Evolutionary conservation across 2,888 invertebrate species (phyloP), one percentile per base, ranked within the genome.

Genomic region (Buathra laborator): DNA sequence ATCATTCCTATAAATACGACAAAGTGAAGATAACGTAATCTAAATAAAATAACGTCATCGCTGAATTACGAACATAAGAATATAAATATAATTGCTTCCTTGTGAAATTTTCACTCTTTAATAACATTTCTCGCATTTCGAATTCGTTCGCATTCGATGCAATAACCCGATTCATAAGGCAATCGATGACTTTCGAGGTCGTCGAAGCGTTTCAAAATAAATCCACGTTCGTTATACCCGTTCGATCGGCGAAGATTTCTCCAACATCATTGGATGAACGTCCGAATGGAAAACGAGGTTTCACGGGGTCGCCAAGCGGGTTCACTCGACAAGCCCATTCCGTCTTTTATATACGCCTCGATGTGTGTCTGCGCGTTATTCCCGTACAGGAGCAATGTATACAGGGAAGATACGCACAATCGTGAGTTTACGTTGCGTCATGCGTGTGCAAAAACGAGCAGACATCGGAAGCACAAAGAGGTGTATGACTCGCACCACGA

Each of bases 211-310:
- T 59, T 53, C 44, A 74, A 81, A 84, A 78, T 81, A 75, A 84
- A 81, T 72, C 66, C 80, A 44, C 32, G 10, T 5, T 29, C 44
- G 72, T 46, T 56, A 56, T 71, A 12, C 24, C 44, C 56, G 56
- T 14, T 44, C 56, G 43, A 71, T 43, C 71, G 71, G 53, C 56
- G 53, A 71, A 19, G 51, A 53, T 71, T 71, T 71, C 53, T 71
- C 71, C 53, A 51, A 14, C n/a, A 4, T 3, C 12, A 12, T 37
- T 37, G 53, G 37, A 70, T 32, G 53, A 70, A 37, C 16, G 53
- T 37, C 3, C 56, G 14, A 64, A 94, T 94, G 24, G 83, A 75
- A 75, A 75, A 66, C 32, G 66, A 75, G 66, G 64, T 62, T 64
- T 16, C 64, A 24, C 64, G 43, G 24, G 56, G 56, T 56, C 24